Conservation (phyloP, 2,888 invertebrate genomes). For the Drosophila robusta region DNA sequence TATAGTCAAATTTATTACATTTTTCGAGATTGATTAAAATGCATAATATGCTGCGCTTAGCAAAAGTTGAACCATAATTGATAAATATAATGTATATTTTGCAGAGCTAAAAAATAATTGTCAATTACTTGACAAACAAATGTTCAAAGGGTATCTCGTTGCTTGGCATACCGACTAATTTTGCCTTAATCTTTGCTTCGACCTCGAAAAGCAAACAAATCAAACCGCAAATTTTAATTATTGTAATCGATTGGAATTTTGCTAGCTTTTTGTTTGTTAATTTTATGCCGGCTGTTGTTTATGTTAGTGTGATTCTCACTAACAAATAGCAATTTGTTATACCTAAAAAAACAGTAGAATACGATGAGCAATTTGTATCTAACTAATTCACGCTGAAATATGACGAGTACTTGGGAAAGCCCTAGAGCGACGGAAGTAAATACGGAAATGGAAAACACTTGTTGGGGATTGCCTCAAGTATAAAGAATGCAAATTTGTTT, state of each 20-base stretch:
- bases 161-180: background rate
- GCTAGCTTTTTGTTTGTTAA: background rate
- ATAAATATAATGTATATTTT: too few species aligned
- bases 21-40: too few species aligned
- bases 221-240: constrained; percentile 47
- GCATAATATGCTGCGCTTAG: too few species aligned
- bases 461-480: background rate
- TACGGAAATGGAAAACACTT: background rate
- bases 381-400: background rate
- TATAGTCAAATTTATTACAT: background rate
- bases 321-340: constrained; percentile 8
- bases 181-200: too few species aligned
- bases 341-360: constrained; percentile 12
- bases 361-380: constrained; percentile 14
- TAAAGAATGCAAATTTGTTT: background rate
- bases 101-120: too few species aligned
- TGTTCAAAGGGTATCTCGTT: background rate
- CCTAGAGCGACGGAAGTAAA: constrained; percentile 6
- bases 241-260: constrained; percentile 39
- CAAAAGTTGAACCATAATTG: too few species aligned
- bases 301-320: background rate
- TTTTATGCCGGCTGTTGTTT: too few species aligned
- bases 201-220: constrained; percentile 17
- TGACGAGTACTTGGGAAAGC: constrained; percentile 1
- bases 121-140: too few species aligned